Evolutionary conservation across 2,888 invertebrate genomes (phyloP).

Genomic region (Thereva unica): DNA sequence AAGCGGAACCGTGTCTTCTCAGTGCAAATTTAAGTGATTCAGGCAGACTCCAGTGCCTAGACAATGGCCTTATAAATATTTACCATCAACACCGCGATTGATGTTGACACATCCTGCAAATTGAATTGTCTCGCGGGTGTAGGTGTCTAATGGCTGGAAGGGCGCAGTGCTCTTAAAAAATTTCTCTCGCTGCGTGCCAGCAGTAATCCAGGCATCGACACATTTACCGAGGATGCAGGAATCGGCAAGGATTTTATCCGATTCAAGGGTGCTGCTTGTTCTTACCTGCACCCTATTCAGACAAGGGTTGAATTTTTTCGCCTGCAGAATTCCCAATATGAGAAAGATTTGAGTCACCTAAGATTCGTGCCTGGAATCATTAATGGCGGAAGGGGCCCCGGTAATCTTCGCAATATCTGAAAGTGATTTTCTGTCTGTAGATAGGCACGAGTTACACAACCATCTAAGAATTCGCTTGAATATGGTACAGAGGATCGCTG

Average conservation of each 20-base stretch:
- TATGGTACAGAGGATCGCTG: too few relatives aligned
- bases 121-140: conserved; percentile 35
- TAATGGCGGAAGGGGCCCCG: too few relatives aligned
- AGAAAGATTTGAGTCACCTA: too few relatives aligned
- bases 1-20: background rate
- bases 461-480: too few relatives aligned
- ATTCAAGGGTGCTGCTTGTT: too few relatives aligned
- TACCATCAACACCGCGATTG: conserved; percentile 22
- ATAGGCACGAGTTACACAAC: too few relatives aligned
- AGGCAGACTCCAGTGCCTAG: conserved; percentile 1
- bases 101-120: conserved; percentile 31
- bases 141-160: conserved; percentile 24
- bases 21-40: conserved; percentile 3
- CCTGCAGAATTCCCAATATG: too few relatives aligned
- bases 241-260: background rate
- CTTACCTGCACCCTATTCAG: too few relatives aligned
- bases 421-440: too few relatives aligned
- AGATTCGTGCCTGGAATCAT: too few relatives aligned
- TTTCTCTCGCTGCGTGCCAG: background rate
- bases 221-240: conserved; percentile 1
- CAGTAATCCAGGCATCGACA: conserved; percentile 13
- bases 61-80: conserved; percentile 35
- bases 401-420: too few relatives aligned
- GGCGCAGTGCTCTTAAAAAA: background rate
- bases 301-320: too few relatives aligned